A percentile compares a stretch with the other conserved stretches of the same genome.
phyloP scores from a whole-genome alignment of 2,113 vertebrate genomes.

The Callithrix jacchus region DNA sequence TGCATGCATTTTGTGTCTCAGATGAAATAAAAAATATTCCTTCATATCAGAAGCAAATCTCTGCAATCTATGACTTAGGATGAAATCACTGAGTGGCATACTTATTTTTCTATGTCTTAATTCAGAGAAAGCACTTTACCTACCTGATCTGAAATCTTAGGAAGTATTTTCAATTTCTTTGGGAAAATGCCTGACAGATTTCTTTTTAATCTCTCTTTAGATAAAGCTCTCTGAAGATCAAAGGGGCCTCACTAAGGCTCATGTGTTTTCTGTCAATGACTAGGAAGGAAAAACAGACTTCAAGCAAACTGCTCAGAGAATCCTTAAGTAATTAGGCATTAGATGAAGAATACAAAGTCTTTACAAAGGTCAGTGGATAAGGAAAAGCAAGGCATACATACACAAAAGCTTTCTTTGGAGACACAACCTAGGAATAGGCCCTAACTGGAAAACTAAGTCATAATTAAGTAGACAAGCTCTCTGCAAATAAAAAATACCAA shows the following conservation, averaged over 20 bases:
- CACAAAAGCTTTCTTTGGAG: constrained; percentile 32
- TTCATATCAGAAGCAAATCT: not conserved
- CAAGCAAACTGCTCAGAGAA: constrained; percentile 78
- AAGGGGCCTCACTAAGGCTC: constrained; percentile 78
- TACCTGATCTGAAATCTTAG: constrained; percentile 69
- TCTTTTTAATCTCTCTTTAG: constrained; percentile 80
- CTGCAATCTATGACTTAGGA: not conserved
- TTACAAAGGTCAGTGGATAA: constrained; percentile 72
- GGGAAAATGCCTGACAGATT: constrained; percentile 74
- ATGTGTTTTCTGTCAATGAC: constrained; percentile 80
- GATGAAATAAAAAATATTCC: not conserved
- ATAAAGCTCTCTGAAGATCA: constrained; percentile 82
- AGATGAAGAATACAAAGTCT: constrained; percentile 71
- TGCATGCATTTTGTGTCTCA: not conserved
- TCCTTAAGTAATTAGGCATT: constrained; percentile 78
- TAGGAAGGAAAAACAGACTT: constrained; percentile 78
- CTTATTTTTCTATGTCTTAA: constrained; percentile 43
- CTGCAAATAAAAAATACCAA: constrained; percentile 9
- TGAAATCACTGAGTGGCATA: not conserved
- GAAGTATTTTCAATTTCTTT: constrained; percentile 66
- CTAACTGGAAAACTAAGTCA: constrained; percentile 22
- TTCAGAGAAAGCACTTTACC: constrained; percentile 47
- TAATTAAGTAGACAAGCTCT: not conserved
- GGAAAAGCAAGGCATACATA: constrained; percentile 19
- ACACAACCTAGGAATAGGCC: not conserved